Base-by-base conservation (phyloP, 2,888 invertebrate species). In the Halictus quadricinctus region DNA sequence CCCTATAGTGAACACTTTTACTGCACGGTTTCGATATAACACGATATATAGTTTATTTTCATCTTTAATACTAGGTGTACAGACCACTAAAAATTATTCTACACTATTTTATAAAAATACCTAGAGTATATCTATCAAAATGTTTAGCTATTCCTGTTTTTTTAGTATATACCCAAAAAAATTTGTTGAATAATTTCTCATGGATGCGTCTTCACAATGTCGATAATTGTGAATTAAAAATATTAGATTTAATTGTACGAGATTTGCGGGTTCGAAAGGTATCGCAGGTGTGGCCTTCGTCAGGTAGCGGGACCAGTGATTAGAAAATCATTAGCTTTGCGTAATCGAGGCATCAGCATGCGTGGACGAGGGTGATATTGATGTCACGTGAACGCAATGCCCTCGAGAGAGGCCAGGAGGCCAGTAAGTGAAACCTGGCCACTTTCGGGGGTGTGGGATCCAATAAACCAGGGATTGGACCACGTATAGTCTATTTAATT, bases 401-500 rank as follows among this genome's bases (percentile, higher is more conserved):
- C 76, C 87, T 87, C 81, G 80, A 85, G 87, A 87, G 87, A 80
- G 79, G 72, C 84, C 60, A 76, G 81, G 60, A 83, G 72, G 76
- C 73, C 64, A 82, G 79, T 91, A 91, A 91, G 90, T 92, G 91
- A 92, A 92, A 91, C 90, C 91, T 90, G 89, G 90, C 87, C 89
- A 91, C 86, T 91, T 90, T 90, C 86, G 83, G 85, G 89, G 85
- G 87, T 74, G 85, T 79, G 77, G 85, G 85, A 88, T 90, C 90
- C 90, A 91, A 91, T 92, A 91, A 91, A 86, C 88, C 79, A 74
- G 83, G 89, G 86, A 83, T 89, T 83, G 83, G 84, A 66, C 75
- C 81, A 81, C 84, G 73, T 83, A 87, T 81, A 84, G 86, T 86
- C 89, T 89, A 89, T 89, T 89, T 89, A 89, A 87, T 89, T 88